These are phyloP conservation scores for Callipepla squamata DNA, from an alignment of 2,113 vertebrate species.

Conservation along the genomic window DNA sequence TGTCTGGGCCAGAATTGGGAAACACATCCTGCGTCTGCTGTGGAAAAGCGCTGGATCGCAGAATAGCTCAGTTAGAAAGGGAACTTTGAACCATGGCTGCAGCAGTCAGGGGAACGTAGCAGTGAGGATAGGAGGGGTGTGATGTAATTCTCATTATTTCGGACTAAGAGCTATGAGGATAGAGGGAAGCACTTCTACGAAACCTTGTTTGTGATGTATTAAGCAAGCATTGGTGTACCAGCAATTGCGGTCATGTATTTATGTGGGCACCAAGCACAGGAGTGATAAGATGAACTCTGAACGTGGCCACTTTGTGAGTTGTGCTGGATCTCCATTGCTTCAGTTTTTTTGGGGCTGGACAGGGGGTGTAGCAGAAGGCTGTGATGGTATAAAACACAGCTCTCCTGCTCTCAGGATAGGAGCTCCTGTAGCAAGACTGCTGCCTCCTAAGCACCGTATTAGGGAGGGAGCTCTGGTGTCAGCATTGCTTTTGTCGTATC, in stretches of 20 bases:
- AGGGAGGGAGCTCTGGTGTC: not conserved
- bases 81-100: not conserved
- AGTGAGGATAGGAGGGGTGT: not conserved
- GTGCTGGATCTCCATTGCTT: not conserved
- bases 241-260: no score
- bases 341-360: not conserved
- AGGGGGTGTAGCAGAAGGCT: not conserved
- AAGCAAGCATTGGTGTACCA: rapidly evolving
- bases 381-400: rapidly evolving
- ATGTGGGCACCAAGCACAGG: not conserved
- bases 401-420: not conserved
- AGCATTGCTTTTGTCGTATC: not conserved
- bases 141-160: not conserved
- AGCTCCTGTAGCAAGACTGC: not conserved
- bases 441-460: not conserved
- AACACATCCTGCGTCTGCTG: not conserved
- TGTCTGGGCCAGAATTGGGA: not conserved
- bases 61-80: not conserved
- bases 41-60: not conserved
- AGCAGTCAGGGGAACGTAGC: not conserved
- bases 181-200: not conserved
- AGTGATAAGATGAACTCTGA: not conserved
- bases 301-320: rapidly evolving
- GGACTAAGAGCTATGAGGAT: not conserved
- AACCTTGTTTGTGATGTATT: not conserved